Conservation (phyloP, 1,140 invertebrate genomes). For the Hirudo medicinalis region DNA sequence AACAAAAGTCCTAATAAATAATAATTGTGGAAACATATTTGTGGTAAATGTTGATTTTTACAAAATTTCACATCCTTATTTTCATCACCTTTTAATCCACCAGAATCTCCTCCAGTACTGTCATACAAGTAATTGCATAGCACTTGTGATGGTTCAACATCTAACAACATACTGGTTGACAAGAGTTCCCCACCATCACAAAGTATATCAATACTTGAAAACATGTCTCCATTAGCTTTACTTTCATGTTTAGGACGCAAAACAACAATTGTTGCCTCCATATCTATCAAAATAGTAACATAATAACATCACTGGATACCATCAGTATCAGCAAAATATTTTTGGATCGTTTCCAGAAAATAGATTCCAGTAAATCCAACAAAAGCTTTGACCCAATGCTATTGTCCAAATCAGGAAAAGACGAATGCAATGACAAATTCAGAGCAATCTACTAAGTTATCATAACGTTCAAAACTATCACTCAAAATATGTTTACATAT, state of each 20-base stretch:
- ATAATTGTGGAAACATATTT: too few relatives aligned
- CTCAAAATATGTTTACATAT: too few relatives aligned
- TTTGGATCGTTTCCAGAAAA: not conserved
- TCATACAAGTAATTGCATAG: constrained; percentile 12
- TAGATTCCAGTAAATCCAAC: not conserved
- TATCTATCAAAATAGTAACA: constrained; percentile 16
- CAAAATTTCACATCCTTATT: not conserved
- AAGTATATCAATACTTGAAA: constrained; percentile 30
- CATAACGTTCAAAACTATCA: too few relatives aligned
- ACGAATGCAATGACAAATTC: too few relatives aligned
- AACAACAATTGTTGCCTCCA: constrained; percentile 32
- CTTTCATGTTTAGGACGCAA: constrained; percentile 28
- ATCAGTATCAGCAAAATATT: not conserved
- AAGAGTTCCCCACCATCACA: constrained; percentile 15
- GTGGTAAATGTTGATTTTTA: not conserved
- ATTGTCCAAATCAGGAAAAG: too few relatives aligned
- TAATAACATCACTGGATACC: not conserved
- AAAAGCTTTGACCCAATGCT: not conserved
- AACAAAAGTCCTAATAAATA: not conserved
- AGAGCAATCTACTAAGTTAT: too few relatives aligned
- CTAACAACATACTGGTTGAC: constrained; percentile 7
- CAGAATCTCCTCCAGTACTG: constrained; percentile 21
- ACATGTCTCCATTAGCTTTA: constrained; percentile 25
- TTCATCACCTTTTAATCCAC: constrained; percentile 21
- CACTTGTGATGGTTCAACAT: constrained; percentile 20